Base-by-base conservation (phyloP, 35 echinoderm and acorn worm species). In the Apostichopus californicus region DNA sequence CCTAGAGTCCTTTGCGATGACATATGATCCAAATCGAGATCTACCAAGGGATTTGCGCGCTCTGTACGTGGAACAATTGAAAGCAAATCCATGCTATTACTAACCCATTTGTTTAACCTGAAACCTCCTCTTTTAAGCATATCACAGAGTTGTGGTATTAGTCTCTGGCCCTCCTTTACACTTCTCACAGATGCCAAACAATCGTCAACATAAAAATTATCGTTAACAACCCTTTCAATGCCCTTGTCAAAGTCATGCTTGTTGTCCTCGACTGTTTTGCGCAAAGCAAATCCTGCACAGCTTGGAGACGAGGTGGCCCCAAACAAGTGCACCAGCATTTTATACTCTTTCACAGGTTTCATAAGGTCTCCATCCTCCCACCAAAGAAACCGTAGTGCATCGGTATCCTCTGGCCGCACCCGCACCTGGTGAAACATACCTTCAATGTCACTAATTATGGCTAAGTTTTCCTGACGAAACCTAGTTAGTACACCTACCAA, bases 311-410 rank as follows among this genome's bases (percentile, higher is more conserved):
- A 34, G 28, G 28, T 34, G 28, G 57, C 91, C 94, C 94, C 94
- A 93, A 95, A 95, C 8, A 89, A 1, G 54, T 95, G 91, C 23
- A 95, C 94, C 55, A 11, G 12, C 91, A 95, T 95, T 8, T 78
- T 4, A 58, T 95, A 93, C 25, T 55, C 23, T n/a, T 54, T 4
- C 9, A 77, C 54, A 1, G 60, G n/a, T 10, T 80, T 92, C 56
- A 6, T 34, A 20, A 78, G 56, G 86, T 93, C 87, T 59, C 92
- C 92, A 78, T 93, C 56, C 90, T 78, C 77, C 63, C 92, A 93
- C 73, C 92, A 93, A 78, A 93, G 28, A 64, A 92, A 90, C 17
- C 88, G 5, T 53, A 94, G 70, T 7, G 64, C 52, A 73, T 73
- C 71, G 21, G 71, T 73, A 21, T 73, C 71, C 13, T 73, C 71